These are phyloP conservation scores for Rhodeus uyekii DNA, from an alignment of 2,797 vertebrate species.

Conservation along the genomic window DNA sequence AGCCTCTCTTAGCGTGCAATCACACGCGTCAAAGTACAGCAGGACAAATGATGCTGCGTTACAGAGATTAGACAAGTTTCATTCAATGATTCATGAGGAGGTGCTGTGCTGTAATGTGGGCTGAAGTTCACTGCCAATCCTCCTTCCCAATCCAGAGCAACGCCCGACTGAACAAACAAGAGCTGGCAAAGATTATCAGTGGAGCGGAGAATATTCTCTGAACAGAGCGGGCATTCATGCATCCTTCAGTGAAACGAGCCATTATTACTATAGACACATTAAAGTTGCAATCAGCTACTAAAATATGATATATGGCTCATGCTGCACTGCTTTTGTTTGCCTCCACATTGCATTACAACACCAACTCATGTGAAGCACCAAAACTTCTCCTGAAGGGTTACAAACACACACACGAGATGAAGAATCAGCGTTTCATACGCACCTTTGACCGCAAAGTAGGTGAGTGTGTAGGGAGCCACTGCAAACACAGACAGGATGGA, in stretches of 20 bases:
- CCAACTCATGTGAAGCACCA: too few relatives aligned
- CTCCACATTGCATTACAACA: background rate
- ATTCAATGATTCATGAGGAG: too few relatives aligned
- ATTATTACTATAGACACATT: background rate
- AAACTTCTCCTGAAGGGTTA: background rate
- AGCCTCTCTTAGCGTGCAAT: background rate
- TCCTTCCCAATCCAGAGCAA: background rate
- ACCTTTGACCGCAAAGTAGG: conserved; percentile 75
- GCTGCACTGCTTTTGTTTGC: background rate
- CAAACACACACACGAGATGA: background rate
- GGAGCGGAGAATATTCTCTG: background rate
- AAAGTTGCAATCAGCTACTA: background rate
- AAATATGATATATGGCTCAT: background rate
- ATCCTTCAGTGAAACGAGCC: background rate
- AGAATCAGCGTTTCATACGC: conserved; percentile 34
- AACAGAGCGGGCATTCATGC: background rate
- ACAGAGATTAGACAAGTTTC: background rate
- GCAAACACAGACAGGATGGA: background rate
- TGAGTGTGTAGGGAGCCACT: conserved; percentile 74
- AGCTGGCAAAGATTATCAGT: background rate
- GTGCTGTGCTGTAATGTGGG: background rate
- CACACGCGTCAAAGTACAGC: background rate
- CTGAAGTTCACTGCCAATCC: background rate
- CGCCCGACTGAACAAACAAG: too few relatives aligned
- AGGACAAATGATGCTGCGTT: too few relatives aligned